Base-by-base conservation (phyloP, 1,140 invertebrate species). In the Oppia nitens region DNA sequence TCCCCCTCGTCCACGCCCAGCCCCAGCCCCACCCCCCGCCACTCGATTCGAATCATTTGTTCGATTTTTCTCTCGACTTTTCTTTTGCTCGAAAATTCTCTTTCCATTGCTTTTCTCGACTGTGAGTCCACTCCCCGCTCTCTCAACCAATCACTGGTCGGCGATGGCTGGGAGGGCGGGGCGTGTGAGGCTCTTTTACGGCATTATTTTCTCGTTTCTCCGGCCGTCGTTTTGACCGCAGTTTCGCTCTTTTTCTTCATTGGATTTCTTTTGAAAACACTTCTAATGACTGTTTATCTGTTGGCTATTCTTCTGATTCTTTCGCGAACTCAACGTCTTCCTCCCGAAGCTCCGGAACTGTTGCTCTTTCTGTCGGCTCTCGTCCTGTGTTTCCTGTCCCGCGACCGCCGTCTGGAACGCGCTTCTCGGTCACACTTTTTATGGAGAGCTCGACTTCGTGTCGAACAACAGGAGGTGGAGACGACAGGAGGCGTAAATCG, bases 401-500 rank as follows among this genome's bases (percentile, higher is more conserved):
- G 90, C 49, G 87, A 90, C 67, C 73, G 85, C 23, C 86, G 89
- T 73, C 83, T 63, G 4, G 87, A 92, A 69, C 86, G 83, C 64
- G 85, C 85, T 0, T 83, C 86, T 0, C 73, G 91, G 50, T 85
- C 85, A 0, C 89, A 94, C 70, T 93, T 88, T 70, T 70, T 93
- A 0, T 94, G 90, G 89, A 87, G 89, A 71, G 82, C 82, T n/a
- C 88, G 89, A 70, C 71, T 91, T 0, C 83, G 83, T 69, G 82
- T 88, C 0, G 90, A 95, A 69, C 88, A 93, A 70, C 87, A 92
- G 64, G 87, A 94, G 68, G 86, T 93, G 1, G 89, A 94, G 72
- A 91, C 85, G 0, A 92, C 92, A 85, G 74, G 89, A 64, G 87
- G 89, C 49, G 92, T 94, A 49, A 95, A 95, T 69, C 93, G 92